These are phyloP conservation scores for Drymonia ruficornis DNA, from an alignment of 2,888 invertebrate species.

Conservation along the genomic window DNA sequence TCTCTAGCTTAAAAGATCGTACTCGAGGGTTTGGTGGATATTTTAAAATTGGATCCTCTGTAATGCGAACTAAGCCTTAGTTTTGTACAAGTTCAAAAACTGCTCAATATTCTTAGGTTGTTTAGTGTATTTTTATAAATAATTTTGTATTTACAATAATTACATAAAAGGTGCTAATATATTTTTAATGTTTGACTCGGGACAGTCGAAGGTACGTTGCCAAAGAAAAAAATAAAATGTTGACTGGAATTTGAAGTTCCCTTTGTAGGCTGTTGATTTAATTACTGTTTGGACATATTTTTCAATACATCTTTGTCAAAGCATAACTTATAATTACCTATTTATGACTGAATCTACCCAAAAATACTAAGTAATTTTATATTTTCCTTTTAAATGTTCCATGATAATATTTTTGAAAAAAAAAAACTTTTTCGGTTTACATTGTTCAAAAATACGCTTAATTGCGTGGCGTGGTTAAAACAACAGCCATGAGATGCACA, in stretches of 20 bases:
- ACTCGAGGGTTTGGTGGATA: too few relatives aligned
- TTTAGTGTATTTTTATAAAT: constrained; percentile 36
- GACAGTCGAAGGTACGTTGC: not conserved
- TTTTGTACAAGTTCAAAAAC: constrained; percentile 44
- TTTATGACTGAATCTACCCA: too few relatives aligned
- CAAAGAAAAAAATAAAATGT: not conserved
- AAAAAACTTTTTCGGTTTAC: too few relatives aligned
- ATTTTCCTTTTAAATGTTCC: too few relatives aligned
- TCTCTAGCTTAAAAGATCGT: too few relatives aligned
- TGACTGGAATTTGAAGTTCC: not conserved
- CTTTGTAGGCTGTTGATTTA: not conserved
- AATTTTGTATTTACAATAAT: constrained; percentile 11
- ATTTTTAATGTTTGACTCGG: constrained; percentile 13
- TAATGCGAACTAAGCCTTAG: not conserved
- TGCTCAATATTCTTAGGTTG: constrained; percentile 60
- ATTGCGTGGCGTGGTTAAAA: not conserved
- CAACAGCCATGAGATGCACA: not conserved
- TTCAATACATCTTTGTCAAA: too few relatives aligned
- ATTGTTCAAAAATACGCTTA: not conserved
- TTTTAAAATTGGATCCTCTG: not conserved
- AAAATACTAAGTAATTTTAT: too few relatives aligned
- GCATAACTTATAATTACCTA: too few relatives aligned
- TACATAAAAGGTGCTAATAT: constrained; percentile 40
- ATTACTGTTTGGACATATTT: too few relatives aligned
- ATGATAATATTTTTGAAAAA: too few relatives aligned